Percentiles rank a stretch among this genome's conserved stretches.
phyloP scores from a whole-genome alignment of 2,113 vertebrate species.

The Sinocyclocheilus anophthalmus region DNA sequence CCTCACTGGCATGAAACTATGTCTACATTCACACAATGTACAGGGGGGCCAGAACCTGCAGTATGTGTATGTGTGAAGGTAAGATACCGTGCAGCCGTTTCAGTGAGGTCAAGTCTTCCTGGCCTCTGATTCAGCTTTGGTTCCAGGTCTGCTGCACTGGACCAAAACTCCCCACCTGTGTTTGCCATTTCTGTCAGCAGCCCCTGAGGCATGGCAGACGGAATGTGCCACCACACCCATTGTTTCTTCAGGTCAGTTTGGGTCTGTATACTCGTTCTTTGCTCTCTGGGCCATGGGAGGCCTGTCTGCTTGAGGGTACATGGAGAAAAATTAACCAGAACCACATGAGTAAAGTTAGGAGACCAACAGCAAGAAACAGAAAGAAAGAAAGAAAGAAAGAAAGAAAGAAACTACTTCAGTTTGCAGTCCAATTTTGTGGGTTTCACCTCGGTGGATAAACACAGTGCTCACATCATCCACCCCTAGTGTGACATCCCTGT shows the following conservation, averaged over 20 bases:
- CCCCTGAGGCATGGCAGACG: neutral
- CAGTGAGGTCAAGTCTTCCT: constrained; percentile 16
- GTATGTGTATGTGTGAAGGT: constrained; percentile 5
- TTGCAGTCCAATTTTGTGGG: no score
- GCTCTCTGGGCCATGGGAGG: constrained; percentile 17
- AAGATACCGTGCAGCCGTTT: constrained; percentile 18
- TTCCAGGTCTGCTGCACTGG: neutral
- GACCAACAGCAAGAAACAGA: no score
- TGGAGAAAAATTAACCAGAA: constrained; percentile 21
- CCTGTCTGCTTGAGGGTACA: constrained; percentile 30
- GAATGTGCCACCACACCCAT: constrained; percentile 4
- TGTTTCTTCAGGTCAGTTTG: constrained; percentile 27
- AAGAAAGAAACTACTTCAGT: neutral
- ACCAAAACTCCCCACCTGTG: constrained; percentile 25
- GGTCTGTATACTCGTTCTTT: constrained; percentile 42
- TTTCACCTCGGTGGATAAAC: neutral
- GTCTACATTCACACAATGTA: constrained; percentile 67
- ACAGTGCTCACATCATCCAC: neutral
- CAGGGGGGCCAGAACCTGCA: neutral
- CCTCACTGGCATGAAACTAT: constrained; percentile 73
- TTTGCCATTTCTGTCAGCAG: constrained; percentile 27
- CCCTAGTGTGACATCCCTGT: neutral
- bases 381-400: neutral
- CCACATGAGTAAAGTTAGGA: no score
- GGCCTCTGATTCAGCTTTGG: constrained; percentile 7